Evolutionary conservation across 2,113 vertebrate genomes (phyloP).

Genomic region (Ornithorhynchus anatinus): DNA sequence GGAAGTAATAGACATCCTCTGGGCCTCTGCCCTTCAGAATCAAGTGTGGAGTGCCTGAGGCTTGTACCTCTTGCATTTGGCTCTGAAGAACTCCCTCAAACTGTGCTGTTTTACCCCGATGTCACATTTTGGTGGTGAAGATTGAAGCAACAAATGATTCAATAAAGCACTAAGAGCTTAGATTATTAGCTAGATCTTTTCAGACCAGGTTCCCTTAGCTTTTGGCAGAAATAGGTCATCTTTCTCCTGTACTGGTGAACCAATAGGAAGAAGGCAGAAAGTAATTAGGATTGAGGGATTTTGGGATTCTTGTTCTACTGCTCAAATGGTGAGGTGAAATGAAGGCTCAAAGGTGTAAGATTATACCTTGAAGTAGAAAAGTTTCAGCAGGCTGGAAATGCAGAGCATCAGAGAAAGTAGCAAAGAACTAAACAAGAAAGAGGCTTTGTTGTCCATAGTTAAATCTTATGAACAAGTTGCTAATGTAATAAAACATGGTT

Average conservation of each 20-base stretch:
- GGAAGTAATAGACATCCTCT: background rate
- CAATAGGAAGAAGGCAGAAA: background rate
- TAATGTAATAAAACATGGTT: no score
- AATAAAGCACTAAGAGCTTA: background rate
- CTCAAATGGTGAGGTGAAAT: no score
- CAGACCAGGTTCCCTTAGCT: background rate
- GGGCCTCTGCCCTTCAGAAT: background rate
- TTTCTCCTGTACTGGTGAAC: background rate
- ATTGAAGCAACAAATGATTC: conserved; percentile 16
- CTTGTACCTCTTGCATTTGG: background rate
- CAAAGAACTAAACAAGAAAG: no score
- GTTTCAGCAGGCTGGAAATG: no score
- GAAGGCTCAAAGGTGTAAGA: no score
- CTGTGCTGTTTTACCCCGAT: background rate
- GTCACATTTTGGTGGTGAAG: background rate
- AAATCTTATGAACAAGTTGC: no score
- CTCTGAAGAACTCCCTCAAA: background rate
- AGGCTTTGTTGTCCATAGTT: no score
- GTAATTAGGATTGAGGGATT: background rate
- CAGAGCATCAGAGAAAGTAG: no score
- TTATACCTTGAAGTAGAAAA: no score
- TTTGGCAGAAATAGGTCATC: background rate
- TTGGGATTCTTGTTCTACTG: background rate
- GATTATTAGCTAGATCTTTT: background rate
- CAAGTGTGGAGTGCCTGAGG: background rate